These are phyloP conservation scores for Polietes domitor DNA, from an alignment of 2,888 invertebrate species.

Conservation along the genomic window DNA sequence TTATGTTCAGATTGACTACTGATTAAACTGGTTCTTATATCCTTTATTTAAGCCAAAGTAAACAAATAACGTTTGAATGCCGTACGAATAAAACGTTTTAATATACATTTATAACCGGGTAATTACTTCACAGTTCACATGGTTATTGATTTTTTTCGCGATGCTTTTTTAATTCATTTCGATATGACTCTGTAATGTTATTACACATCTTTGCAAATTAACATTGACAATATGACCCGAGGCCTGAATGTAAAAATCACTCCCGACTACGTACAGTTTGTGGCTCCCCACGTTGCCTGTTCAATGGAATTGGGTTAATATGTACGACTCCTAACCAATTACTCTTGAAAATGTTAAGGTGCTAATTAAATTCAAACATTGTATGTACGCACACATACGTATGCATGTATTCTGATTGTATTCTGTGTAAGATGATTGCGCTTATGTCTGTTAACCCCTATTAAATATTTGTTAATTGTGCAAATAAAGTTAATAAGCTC, in stretches of 20 bases:
- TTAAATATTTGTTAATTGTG: background rate
- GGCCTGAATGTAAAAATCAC: background rate
- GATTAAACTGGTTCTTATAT: no score
- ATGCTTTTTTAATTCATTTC: background rate
- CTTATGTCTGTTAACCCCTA: background rate
- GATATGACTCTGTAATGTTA: background rate
- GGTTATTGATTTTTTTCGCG: no score
- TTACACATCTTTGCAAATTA: background rate
- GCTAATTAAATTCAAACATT: constrained; percentile 21
- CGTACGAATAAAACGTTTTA: no score
- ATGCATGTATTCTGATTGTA: background rate
- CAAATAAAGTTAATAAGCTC: background rate
- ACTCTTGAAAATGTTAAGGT: background rate
- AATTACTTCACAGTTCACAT: no score
- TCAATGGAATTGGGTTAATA: constrained; percentile 17
- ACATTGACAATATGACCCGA: background rate
- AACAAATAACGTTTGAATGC: no score
- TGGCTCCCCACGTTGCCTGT: background rate
- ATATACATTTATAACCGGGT: no score
- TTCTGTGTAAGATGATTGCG: background rate
- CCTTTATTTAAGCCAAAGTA: no score
- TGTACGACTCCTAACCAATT: constrained; percentile 5
- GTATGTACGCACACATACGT: background rate
- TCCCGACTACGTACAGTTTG: background rate
- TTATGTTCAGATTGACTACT: no score